A percentile compares a stretch with the other conserved stretches of the same genome.
These are phyloP conservation scores for Strongylocentrotus purpuratus DNA, from an alignment of 35 echinoderm and acorn worm genomes.

Conservation along the genomic window DNA sequence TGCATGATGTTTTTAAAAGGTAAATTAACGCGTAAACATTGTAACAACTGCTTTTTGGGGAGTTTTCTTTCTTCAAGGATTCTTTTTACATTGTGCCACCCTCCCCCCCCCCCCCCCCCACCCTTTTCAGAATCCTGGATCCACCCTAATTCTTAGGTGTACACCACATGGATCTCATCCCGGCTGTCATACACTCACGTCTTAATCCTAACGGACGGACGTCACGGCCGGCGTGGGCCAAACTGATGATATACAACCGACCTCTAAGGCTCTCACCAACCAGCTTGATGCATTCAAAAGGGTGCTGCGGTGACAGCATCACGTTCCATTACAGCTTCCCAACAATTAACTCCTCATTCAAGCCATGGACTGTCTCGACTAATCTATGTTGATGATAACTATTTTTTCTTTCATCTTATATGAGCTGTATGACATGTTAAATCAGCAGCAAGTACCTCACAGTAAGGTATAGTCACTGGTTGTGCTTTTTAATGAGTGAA, in stretches of 20 bases:
- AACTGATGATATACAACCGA: background rate
- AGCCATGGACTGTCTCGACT: background rate
- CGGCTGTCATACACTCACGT: background rate
- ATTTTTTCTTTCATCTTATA: background rate
- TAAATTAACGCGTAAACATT: no score
- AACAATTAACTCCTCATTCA: background rate
- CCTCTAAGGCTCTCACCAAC: background rate
- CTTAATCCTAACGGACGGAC: background rate
- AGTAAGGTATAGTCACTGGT: no score
- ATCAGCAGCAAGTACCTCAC: no score
- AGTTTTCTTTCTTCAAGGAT: background rate
- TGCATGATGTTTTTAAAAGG: no score
- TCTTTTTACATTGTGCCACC: background rate
- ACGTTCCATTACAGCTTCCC: background rate
- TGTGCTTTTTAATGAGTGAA: no score
- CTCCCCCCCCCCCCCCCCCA: background rate
- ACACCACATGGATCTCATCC: conserved; percentile 1
- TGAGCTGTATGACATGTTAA: no score
- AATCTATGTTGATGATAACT: background rate
- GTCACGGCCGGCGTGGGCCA: background rate
- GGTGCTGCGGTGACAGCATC: background rate
- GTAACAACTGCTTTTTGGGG: no score
- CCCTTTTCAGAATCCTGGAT: background rate
- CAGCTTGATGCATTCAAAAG: background rate
- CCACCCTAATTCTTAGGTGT: background rate